Evolutionary conservation across 1,140 invertebrate genomes (phyloP).

Genomic region (Drosophila burlai): DNA sequence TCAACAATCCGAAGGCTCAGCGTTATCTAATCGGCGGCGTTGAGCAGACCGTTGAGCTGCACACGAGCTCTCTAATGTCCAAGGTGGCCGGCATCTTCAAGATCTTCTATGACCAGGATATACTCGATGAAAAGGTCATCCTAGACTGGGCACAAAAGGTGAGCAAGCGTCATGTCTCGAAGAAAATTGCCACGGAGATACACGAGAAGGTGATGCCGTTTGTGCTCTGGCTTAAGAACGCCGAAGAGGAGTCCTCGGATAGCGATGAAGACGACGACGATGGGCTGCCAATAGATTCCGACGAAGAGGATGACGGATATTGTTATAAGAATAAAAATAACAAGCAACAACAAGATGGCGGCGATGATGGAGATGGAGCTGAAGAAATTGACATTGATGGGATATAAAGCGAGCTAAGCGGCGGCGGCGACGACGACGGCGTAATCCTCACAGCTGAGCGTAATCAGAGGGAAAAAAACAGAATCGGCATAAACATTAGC

Average conservation of each 20-base stretch:
- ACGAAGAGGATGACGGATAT: constrained; percentile 88
- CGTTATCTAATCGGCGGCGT: constrained; percentile 97
- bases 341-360: constrained; percentile 86
- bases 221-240: constrained; percentile 98
- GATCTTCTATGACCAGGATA: constrained; percentile 97
- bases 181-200: constrained; percentile 96
- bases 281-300: constrained; percentile 87
- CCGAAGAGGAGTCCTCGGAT: constrained; percentile 95
- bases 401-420: constrained; percentile 87
- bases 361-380: constrained; percentile 91
- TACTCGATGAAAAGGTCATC: constrained; percentile 96
- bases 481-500: constrained; percentile 4
- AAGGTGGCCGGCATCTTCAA: constrained; percentile 96
- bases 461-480: background rate
- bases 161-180: constrained; percentile 96
- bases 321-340: constrained; percentile 72
- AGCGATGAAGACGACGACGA: constrained; percentile 88
- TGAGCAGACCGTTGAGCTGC: constrained; percentile 95
- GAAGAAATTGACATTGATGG: constrained; percentile 96
- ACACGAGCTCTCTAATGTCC: constrained; percentile 92
- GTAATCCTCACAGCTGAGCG: constrained; percentile 11
- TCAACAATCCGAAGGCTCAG: constrained; percentile 95
- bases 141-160: constrained; percentile 98
- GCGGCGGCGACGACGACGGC: background rate
- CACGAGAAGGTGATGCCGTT: constrained; percentile 96